A percentile compares a stretch with the other conserved stretches of the same genome.
Conservation (phyloP, 2,888 invertebrate genomes). For the Plutella xylostella region DNA sequence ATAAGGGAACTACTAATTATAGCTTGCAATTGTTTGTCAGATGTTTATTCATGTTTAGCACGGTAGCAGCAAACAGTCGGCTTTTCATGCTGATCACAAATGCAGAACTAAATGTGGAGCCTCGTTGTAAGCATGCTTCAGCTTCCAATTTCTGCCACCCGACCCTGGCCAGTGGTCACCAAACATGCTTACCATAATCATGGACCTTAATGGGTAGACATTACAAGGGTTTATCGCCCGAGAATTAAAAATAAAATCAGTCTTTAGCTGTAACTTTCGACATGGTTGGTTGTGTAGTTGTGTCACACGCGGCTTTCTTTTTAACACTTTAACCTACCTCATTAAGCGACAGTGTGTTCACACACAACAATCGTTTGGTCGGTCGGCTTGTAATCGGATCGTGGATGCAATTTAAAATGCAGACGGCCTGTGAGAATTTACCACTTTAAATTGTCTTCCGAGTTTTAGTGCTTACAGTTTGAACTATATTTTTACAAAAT, state of each 20-base stretch:
- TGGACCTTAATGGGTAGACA: too few species aligned
- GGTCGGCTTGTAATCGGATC: conserved; percentile 28
- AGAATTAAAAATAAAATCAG: background rate
- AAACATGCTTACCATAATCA: background rate
- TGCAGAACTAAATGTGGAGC: conserved; percentile 50
- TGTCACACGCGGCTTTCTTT: conserved; percentile 34
- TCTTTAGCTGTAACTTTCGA: conserved; percentile 16
- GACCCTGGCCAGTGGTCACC: background rate
- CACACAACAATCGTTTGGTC: conserved; percentile 33
- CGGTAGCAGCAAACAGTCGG: too few species aligned
- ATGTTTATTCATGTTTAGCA: too few species aligned
- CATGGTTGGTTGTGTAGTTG: too few species aligned
- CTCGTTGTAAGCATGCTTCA: conserved; percentile 41
- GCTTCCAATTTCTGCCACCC: conserved; percentile 45
- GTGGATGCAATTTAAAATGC: conserved; percentile 36
- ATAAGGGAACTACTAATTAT: too few species aligned
- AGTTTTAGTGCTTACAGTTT: too few species aligned
- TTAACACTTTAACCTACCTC: conserved; percentile 37
- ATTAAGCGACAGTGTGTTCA: conserved; percentile 45
- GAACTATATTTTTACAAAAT: too few species aligned
- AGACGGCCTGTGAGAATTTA: too few species aligned
- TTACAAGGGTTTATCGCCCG: too few species aligned
- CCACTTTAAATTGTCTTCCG: too few species aligned
- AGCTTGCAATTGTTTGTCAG: too few species aligned
- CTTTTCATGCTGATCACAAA: too few species aligned